phyloP scores from a whole-genome alignment of 1,140 invertebrate genomes.

The Bombus polaris region DNA sequence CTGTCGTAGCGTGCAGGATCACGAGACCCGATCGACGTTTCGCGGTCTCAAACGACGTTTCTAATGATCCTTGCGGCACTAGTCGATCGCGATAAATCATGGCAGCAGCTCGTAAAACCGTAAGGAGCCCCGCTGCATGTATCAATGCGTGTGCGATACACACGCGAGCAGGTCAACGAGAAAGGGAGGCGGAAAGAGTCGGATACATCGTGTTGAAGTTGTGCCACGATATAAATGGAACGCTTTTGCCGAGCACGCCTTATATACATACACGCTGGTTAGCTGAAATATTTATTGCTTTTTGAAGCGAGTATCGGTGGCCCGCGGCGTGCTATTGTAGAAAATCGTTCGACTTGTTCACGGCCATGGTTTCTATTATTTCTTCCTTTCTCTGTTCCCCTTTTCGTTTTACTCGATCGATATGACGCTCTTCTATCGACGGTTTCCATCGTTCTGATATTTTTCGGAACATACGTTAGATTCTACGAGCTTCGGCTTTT shows the following conservation, averaged over 20 bases:
- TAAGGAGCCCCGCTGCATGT: conserved; percentile 54
- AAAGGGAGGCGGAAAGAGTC: conserved; percentile 52
- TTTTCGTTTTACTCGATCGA: background rate
- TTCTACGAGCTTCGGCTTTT: background rate
- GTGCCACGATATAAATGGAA: conserved; percentile 66
- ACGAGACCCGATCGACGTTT: conserved; percentile 32
- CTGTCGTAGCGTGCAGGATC: background rate
- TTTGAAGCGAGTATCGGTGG: conserved; percentile 59
- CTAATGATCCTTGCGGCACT: conserved; percentile 61
- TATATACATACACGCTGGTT: conserved; percentile 59
- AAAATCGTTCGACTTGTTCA: conserved; percentile 63
- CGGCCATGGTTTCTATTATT: conserved; percentile 52
- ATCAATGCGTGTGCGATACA: conserved; percentile 53
- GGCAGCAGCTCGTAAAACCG: conserved; percentile 63
- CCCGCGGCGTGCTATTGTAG: conserved; percentile 59
- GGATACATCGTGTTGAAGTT: conserved; percentile 44
- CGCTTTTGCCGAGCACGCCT: conserved; percentile 65
- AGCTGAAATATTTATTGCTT: conserved; percentile 68
- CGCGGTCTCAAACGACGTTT: conserved; percentile 57
- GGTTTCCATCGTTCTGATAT: no score
- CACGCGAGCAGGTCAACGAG: conserved; percentile 35
- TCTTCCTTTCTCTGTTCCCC: background rate
- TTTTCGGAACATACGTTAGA: background rate
- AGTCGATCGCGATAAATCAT: conserved; percentile 60
- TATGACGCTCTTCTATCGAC: no score